These are phyloP conservation scores for Clarias batrachus DNA, from an alignment of 2,113 vertebrate species.

Conservation along the genomic window DNA sequence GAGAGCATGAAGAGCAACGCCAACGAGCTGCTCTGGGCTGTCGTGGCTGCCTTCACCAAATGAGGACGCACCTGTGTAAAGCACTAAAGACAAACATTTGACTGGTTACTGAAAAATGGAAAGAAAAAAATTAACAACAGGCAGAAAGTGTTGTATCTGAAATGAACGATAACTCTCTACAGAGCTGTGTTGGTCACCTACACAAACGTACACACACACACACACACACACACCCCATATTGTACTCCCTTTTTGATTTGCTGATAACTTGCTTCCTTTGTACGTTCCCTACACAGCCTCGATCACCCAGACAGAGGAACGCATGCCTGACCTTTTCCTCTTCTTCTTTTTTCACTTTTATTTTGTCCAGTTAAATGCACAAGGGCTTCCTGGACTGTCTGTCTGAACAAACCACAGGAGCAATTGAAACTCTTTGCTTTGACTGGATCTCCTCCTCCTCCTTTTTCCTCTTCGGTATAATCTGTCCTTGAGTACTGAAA, in stretches of 20 bases:
- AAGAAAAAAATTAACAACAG: background rate
- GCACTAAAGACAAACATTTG: constrained; percentile 27
- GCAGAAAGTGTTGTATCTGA: constrained; percentile 42
- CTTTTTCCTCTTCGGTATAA: background rate
- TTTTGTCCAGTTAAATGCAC: constrained; percentile 30
- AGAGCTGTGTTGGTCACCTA: background rate
- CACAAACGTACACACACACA: too few relatives aligned
- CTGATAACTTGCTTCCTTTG: constrained; percentile 47
- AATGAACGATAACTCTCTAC: constrained; percentile 35
- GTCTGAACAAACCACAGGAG: constrained; percentile 19
- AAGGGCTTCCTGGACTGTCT: constrained; percentile 18
- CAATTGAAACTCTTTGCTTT: constrained; percentile 6
- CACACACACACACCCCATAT: background rate
- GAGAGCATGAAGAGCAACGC: constrained; percentile 87
- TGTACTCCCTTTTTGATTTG: constrained; percentile 36
- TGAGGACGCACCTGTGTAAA: constrained; percentile 62
- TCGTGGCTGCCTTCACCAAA: constrained; percentile 94
- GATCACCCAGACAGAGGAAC: constrained; percentile 44
- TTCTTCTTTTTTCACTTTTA: constrained; percentile 5
- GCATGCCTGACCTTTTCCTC: constrained; percentile 3
- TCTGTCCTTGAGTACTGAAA: background rate
- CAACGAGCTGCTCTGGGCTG: constrained; percentile 92
- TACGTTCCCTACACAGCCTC: constrained; percentile 47
- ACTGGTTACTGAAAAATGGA: constrained; percentile 28
- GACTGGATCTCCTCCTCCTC: background rate